A percentile compares a stretch with the other conserved stretches of the same genome.
Evolutionary conservation across 2,888 invertebrate genomes (phyloP).

Genomic region (Nomada fucata): DNA sequence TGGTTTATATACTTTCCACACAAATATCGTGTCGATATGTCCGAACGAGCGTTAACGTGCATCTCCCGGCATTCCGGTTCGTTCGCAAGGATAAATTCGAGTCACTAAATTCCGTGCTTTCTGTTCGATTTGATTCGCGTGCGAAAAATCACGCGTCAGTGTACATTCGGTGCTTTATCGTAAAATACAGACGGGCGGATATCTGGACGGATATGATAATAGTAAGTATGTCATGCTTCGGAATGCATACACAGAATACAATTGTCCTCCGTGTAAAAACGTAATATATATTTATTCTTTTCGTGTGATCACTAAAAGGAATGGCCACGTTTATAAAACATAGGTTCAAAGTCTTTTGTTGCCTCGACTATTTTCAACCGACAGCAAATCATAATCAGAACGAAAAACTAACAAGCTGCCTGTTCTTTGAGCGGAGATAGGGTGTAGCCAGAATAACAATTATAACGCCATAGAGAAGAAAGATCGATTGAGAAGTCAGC

Average conservation of each 20-base stretch:
- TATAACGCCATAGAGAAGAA: constrained; percentile 14
- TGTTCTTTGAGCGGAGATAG: constrained; percentile 7
- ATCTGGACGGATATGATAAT: constrained; percentile 65
- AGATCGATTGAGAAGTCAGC: constrained; percentile 30
- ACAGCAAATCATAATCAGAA: constrained; percentile 6
- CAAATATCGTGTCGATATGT: constrained; percentile 13
- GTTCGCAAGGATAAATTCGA: constrained; percentile 9
- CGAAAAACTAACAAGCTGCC: constrained; percentile 41
- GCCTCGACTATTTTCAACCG: neutral
- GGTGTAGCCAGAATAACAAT: neutral
- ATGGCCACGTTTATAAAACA: neutral
- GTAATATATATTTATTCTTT: neutral
- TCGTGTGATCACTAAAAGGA: neutral
- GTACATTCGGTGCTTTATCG: constrained; percentile 23
- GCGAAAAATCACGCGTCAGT: constrained; percentile 4
- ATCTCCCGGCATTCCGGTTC: constrained; percentile 1
- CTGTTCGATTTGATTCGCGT: constrained; percentile 2
- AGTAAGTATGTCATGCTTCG: constrained; percentile 29
- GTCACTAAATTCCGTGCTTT: neutral
- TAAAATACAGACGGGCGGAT: constrained; percentile 52
- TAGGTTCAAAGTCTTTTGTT: constrained; percentile 11
- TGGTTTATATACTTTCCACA: constrained; percentile 21
- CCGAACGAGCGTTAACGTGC: constrained; percentile 18
- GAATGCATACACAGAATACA: constrained; percentile 24
- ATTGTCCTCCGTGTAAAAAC: neutral